These are phyloP conservation scores for Anser cygnoides DNA, from an alignment of 2,113 vertebrate genomes.

Conservation along the genomic window DNA sequence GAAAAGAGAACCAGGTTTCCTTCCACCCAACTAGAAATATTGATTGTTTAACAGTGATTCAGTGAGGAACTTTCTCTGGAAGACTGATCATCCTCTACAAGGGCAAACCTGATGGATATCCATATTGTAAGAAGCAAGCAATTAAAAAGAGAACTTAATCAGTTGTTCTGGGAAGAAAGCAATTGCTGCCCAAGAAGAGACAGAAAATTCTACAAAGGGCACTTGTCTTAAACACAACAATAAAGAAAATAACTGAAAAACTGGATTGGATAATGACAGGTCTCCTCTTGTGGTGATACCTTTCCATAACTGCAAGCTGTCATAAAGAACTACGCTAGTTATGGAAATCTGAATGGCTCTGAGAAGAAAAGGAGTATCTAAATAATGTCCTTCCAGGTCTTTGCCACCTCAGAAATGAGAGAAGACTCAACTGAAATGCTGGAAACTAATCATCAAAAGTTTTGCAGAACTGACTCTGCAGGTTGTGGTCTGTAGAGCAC, in stretches of 20 bases:
- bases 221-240: not conserved
- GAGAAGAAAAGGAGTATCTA: not conserved
- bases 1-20: constrained; percentile 21
- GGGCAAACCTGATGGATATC: constrained; percentile 1
- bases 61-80: constrained; percentile 14
- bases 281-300: not conserved
- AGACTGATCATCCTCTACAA: not conserved
- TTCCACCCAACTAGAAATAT: not conserved
- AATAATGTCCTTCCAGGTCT: not conserved
- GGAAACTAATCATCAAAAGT: not conserved
- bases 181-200: not conserved
- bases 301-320: not conserved
- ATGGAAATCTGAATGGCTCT: not conserved
- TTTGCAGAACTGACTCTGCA: not conserved
- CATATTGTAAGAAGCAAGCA: not conserved
- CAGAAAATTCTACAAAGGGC: not conserved
- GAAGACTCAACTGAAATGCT: not conserved
- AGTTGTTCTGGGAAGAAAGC: constrained; percentile 11
- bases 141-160: not conserved
- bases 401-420: not conserved
- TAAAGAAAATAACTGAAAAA: not conserved
- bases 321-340: not conserved
- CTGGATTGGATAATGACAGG: not conserved
- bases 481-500: not conserved
- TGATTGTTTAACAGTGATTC: constrained; percentile 16